Evolutionary conservation across 2,113 vertebrate genomes (phyloP), one percentile per base, ranked within the genome.

Genomic region (Axis porcinus): DNA sequence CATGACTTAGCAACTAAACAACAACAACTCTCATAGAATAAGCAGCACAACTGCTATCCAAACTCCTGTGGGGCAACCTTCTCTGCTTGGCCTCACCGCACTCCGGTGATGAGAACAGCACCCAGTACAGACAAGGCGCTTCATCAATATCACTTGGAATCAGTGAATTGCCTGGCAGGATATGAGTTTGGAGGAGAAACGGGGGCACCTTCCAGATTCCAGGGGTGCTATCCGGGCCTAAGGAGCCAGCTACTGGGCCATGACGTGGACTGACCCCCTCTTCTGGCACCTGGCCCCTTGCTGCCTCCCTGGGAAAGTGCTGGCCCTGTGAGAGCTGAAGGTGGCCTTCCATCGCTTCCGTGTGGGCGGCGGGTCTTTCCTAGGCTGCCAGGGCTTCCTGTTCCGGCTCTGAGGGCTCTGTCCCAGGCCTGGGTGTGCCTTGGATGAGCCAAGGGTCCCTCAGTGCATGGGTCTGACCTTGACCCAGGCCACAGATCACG

Each of bases 331-430:
- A n/a, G 88, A 58, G 40, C 52, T 30, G 43, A 28, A 57, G 8
- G 28, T 78, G 5, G 15, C 6, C 3, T 58, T 74, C 7, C 5
- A 14, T 15, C 12, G 5, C 7, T 16, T 33, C 28, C 10, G 5
- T 12, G 17, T 9, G 4, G 19, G 1, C 0, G 2, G 28, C 1
- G 2, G 55, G 43, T 60, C 55, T 43, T 58, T 23, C 54, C 70
- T 55, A n/a, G 27, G 52, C 70, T 45, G 5, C 28, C 0, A 8
- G 17, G 36, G 19, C 67, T 54, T 30, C 52, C 36, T 6, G 19
- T 3, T 57, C 30, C 19, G 43, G 54, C 52, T 84, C 23, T 14
- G 2, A 58, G 52, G 5, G 70, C 54, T 78, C 28, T 0, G 0
- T 55, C 40, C 3, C 8, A 43, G 43, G 40, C 36, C 28, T 43